A percentile compares a stretch with the other conserved stretches of the same genome.
Conservation (phyloP, 2,113 vertebrate species). For the Catharus minimus region DNA sequence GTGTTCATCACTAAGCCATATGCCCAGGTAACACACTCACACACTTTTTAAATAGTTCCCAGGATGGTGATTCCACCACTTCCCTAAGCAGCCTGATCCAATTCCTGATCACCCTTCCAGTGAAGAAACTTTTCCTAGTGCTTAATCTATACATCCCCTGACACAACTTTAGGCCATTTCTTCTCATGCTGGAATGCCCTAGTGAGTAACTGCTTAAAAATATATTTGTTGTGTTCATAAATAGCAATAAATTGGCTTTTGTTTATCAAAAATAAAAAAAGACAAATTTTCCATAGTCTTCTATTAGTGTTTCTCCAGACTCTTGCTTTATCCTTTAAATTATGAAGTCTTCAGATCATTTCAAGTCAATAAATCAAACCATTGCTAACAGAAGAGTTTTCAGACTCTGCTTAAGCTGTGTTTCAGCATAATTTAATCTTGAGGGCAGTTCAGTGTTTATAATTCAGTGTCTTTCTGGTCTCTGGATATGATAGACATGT, state of each 20-base stretch:
- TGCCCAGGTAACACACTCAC: background rate
- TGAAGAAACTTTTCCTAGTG: background rate
- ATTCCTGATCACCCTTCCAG: background rate
- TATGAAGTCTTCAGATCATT: background rate
- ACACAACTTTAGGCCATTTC: background rate
- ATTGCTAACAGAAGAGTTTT: background rate
- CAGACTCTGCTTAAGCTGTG: background rate
- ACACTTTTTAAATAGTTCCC: background rate
- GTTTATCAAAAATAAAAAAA: background rate
- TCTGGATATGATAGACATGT: background rate
- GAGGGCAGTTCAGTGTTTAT: background rate
- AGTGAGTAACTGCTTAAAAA: conserved; percentile 1
- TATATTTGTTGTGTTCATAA: background rate
- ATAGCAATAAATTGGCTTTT: background rate
- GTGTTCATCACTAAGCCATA: background rate
- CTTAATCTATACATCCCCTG: background rate
- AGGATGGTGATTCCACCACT: background rate
- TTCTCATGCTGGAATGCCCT: background rate
- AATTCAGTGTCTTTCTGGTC: background rate
- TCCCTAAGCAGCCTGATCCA: background rate
- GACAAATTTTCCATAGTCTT: background rate
- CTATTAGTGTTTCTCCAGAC: background rate
- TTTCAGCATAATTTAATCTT: background rate
- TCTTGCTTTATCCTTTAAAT: background rate
- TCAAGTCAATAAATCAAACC: background rate